Evolutionary conservation across 2,797 vertebrate species (phyloP).

Genomic region (Clamator glandarius): DNA sequence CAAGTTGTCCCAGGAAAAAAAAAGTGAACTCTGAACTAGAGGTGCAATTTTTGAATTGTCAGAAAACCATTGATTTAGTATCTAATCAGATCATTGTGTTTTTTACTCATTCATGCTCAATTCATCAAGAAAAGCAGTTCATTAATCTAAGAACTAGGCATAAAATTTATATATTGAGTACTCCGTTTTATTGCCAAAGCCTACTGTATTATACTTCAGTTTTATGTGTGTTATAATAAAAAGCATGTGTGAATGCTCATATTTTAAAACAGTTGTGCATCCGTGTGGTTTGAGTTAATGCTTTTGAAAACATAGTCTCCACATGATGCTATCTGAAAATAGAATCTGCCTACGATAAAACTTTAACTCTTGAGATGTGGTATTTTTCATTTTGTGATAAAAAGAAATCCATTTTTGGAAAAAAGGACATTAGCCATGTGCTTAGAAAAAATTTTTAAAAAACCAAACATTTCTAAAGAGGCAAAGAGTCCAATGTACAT

Average conservation of each 20-base stretch:
- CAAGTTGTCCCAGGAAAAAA: neutral
- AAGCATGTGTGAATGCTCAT: slow-evolving; percentile 74
- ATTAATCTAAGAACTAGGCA: slow-evolving; percentile 61
- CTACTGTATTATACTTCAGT: slow-evolving; percentile 70
- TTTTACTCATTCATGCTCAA: slow-evolving; percentile 41
- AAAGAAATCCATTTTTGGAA: slow-evolving; percentile 43
- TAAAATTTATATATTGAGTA: slow-evolving; percentile 57
- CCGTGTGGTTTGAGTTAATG: slow-evolving; percentile 78
- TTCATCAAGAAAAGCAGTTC: slow-evolving; percentile 52
- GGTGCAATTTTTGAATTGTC: neutral
- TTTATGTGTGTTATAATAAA: slow-evolving; percentile 75
- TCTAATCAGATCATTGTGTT: slow-evolving; percentile 25
- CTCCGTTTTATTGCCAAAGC: slow-evolving; percentile 69
- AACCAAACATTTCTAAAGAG: neutral
- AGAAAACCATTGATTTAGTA: neutral
- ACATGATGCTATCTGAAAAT: slow-evolving; percentile 68
- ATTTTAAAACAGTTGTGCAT: slow-evolving; percentile 71
- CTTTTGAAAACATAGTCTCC: slow-evolving; percentile 71
- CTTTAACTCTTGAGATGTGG: slow-evolving; percentile 75
- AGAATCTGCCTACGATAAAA: slow-evolving; percentile 72
- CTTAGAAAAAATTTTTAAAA: slow-evolving; percentile 28
- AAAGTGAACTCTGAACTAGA: neutral
- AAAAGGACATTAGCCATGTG: neutral
- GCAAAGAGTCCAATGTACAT: neutral
- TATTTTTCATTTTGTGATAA: slow-evolving; percentile 37